Evolutionary conservation across 2,113 vertebrate species (phyloP).

Genomic region (Zosterops borbonicus): DNA sequence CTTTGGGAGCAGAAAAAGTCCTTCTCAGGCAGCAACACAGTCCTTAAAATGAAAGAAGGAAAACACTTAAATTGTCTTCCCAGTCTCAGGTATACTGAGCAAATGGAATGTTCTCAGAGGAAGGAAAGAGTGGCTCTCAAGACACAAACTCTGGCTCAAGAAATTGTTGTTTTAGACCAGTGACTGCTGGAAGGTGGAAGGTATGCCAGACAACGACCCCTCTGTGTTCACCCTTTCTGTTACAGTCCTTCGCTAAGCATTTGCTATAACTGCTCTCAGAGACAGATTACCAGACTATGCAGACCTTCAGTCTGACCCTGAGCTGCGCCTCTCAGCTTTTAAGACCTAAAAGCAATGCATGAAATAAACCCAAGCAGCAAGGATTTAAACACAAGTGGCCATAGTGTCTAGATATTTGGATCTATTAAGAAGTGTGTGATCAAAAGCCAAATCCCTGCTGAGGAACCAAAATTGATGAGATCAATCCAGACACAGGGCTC

Average conservation of each 20-base stretch:
- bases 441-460: conserved; percentile 47
- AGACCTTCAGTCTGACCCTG: conserved; percentile 38
- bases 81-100: neutral
- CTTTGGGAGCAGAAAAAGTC: neutral
- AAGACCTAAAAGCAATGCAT: conserved; percentile 37
- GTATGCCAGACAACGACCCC: neutral
- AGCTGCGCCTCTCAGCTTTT: neutral
- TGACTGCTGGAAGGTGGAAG: neutral
- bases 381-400: conserved; percentile 51
- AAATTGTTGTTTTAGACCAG: neutral
- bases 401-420: conserved; percentile 27
- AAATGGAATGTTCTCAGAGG: neutral
- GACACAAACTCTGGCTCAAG: neutral
- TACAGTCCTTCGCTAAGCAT: neutral
- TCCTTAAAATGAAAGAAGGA: neutral
- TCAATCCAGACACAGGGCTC: conserved; percentile 11
- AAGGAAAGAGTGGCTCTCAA: neutral
- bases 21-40: neutral
- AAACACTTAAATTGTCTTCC: neutral
- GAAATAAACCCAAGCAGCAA: conserved; percentile 43
- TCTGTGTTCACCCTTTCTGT: neutral
- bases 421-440: conserved; percentile 31
- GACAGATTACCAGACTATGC: conserved; percentile 6
- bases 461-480: conserved; percentile 53
- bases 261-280: neutral